Percentiles rank a stretch among this genome's conserved stretches.
Conservation (phyloP, 2,113 vertebrate species). For the Odontophorus gujanensis region DNA sequence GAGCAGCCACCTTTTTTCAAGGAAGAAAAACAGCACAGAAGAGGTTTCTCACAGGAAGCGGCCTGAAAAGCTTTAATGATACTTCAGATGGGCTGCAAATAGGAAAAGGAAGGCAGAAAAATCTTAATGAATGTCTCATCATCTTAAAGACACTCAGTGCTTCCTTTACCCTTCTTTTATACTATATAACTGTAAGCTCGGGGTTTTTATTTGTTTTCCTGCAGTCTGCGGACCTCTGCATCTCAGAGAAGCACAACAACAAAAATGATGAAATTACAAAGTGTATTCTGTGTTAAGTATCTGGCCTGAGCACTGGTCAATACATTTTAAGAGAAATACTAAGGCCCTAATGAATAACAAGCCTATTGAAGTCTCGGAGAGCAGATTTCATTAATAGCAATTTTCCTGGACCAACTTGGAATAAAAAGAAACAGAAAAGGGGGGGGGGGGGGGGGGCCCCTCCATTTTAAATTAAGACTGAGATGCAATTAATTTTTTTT, state of each 20-base stretch:
- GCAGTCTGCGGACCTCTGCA: neutral
- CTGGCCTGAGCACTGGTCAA: constrained; percentile 26
- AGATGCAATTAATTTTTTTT: constrained; percentile 38
- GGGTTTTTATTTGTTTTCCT: constrained; percentile 58
- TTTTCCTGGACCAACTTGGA: constrained; percentile 42
- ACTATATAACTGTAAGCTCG: constrained; percentile 38
- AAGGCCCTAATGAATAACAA: constrained; percentile 51
- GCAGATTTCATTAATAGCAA: constrained; percentile 59
- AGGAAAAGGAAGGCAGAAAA: constrained; percentile 76
- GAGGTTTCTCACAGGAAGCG: constrained; percentile 87
- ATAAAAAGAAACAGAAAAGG: constrained; percentile 11
- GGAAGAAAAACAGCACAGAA: constrained; percentile 79
- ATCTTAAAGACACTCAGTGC: constrained; percentile 79
- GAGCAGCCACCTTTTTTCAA: constrained; percentile 84
- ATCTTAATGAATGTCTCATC: constrained; percentile 84
- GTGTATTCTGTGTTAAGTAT: constrained; percentile 52
- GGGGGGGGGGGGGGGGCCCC: neutral
- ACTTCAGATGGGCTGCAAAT: constrained; percentile 81
- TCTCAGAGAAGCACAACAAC: neutral
- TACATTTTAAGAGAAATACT: constrained; percentile 42
- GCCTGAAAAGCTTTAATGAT: constrained; percentile 87
- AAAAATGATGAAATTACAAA: constrained; percentile 60
- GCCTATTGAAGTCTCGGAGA: constrained; percentile 51
- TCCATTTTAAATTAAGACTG: constrained; percentile 28
- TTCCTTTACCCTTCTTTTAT: constrained; percentile 58